Base-by-base conservation (phyloP, 1,140 invertebrate genomes). In the Helicoverpa zea region DNA sequence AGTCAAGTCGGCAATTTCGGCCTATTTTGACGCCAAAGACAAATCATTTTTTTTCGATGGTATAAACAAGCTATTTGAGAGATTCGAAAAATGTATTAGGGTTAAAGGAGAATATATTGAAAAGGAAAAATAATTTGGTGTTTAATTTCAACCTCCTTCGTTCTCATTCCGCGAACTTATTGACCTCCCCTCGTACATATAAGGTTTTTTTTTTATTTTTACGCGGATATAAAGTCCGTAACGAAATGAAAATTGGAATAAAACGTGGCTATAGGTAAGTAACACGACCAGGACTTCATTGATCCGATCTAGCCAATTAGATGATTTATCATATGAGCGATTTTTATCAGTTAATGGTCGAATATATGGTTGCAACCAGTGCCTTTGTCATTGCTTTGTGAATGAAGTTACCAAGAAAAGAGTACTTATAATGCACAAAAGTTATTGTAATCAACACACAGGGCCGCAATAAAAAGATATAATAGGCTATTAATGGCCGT, bases 401-500 rank as follows among this genome's bases (percentile, higher is more conserved):
- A 13, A 4, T 56, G 5, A 16, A 49, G 13, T 1, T 11, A 18
- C 68, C 47, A 18, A 13, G 51, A 72, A 70, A 72, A 72, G 16
- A 0, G 54, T 9, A 9, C 35, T 43, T 43, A 43, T 47, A 73
- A 58, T 43, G 14, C 23, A 43, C 70, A 56, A 10, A 18, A 73
- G 43, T 73, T 35, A 30, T 73, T 43, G 23, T 56, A 58, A 58
- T 58, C 14, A 43, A 13, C 54, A 11, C 70, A 73, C 52, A 58
- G 10, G 30, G 70, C 18, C 58, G 49, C n/a, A 61, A 49, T 10
- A 75, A 73, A 75, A 59, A 61, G 3, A 61, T 75, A 61, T 75
- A 75, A 75, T 75, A 54, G 73, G 29, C 56, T 14, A 63, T 59
- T 75, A 47, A 73, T 61, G 58, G 58, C 7, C 58, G 73, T 23